Conservation (phyloP, 2,888 invertebrate genomes). For the Dicyrtoma fusca region DNA sequence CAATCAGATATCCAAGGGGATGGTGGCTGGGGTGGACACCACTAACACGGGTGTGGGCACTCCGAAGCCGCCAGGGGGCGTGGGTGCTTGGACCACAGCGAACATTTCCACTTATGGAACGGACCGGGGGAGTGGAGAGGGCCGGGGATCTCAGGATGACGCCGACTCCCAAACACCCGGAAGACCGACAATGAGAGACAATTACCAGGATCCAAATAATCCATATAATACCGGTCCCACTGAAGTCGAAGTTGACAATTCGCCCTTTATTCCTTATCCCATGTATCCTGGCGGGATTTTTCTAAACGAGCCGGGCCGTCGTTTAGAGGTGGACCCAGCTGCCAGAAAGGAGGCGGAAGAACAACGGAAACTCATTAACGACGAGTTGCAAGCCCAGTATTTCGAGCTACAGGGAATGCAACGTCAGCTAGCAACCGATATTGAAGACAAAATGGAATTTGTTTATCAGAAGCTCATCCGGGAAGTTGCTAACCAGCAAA, state of each 20-base stretch:
- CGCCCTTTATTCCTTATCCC: too few relatives aligned
- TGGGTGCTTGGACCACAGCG: neutral
- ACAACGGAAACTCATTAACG: slow-evolving; percentile 17
- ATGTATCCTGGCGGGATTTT: neutral
- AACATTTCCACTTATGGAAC: neutral
- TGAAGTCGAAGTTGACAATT: too few relatives aligned
- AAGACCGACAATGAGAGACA: too few relatives aligned
- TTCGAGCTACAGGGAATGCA: slow-evolving; percentile 48
- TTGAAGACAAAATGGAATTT: slow-evolving; percentile 53
- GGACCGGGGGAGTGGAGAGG: neutral
- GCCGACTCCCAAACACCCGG: too few relatives aligned
- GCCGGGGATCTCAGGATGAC: too few relatives aligned
- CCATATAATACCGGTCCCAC: too few relatives aligned
- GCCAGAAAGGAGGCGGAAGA: neutral
- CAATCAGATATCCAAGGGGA: neutral
- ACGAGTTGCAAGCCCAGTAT: slow-evolving; percentile 45
- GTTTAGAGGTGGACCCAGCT: neutral
- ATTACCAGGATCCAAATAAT: too few relatives aligned
- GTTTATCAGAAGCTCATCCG: slow-evolving; percentile 50
- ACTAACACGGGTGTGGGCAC: too few relatives aligned
- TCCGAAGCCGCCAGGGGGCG: neutral
- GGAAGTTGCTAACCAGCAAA: slow-evolving; percentile 48
- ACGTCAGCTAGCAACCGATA: slow-evolving; percentile 44
- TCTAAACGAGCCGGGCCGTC: too few relatives aligned
- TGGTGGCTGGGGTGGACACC: too few relatives aligned